These are phyloP conservation scores for Gymnorhina tibicen DNA, from an alignment of 2,113 vertebrate genomes.

Conservation along the genomic window DNA sequence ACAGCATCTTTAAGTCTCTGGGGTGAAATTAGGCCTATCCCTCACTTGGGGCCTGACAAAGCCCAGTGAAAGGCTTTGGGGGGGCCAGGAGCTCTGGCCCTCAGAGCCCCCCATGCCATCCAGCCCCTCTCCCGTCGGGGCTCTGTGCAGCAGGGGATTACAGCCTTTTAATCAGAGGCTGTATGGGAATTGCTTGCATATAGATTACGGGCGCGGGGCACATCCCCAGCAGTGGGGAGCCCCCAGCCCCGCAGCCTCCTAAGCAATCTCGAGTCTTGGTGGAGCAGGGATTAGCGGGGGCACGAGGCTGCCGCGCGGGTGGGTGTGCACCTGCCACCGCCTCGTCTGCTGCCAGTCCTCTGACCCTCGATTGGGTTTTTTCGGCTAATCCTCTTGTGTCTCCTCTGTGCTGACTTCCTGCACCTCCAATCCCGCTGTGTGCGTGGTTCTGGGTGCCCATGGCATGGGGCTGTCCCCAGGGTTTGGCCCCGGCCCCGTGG, in stretches of 20 bases:
- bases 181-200: neutral
- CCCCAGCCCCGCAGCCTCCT: rapidly evolving
- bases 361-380: neutral
- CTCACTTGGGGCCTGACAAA: neutral
- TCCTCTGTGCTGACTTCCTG: neutral
- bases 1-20: neutral
- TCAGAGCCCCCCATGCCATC: rapidly evolving
- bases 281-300: neutral
- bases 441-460: neutral
- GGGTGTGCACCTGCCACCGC: neutral
- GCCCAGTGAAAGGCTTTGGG: neutral
- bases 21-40: neutral
- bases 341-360: neutral
- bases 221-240: neutral
- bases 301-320: rapidly evolving
- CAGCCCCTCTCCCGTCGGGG: neutral
- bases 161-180: conserved; percentile 21
- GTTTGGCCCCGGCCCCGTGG: rapidly evolving
- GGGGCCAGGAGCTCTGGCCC: neutral
- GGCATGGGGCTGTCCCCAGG: rapidly evolving
- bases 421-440: neutral
- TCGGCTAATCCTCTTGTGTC: neutral
- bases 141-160: neutral
- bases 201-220: neutral
- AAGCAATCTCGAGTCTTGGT: neutral